phyloP scores from a whole-genome alignment of 2,888 invertebrate species.

The Hydrotaea cyrtoneurina region DNA sequence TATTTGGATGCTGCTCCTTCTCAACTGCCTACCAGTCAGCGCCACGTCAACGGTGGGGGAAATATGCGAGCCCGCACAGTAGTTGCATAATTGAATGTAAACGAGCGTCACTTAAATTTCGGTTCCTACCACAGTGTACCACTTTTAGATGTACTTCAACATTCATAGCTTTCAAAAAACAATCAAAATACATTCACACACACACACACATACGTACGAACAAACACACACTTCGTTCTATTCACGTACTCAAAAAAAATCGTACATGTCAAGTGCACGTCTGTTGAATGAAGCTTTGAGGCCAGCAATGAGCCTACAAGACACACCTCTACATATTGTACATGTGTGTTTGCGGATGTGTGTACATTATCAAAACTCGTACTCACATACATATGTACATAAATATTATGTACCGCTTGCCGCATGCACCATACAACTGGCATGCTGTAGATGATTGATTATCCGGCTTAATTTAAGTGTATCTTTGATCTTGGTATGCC shows the following conservation, averaged over 20 bases:
- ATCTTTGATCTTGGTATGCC: background rate
- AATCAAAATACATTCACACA: too few species aligned
- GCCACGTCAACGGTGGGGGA: too few species aligned
- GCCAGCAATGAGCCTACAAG: background rate
- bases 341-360: too few species aligned
- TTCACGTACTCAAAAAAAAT: background rate
- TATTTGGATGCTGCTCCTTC: too few species aligned
- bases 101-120: too few species aligned
- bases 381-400: background rate
- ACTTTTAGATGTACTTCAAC: too few species aligned
- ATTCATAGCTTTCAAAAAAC: too few species aligned
- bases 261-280: background rate
- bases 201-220: constrained; percentile 28
- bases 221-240: background rate
- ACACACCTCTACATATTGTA: background rate
- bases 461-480: background rate
- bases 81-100: too few species aligned
- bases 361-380: background rate
- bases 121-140: too few species aligned
- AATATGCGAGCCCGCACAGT: too few species aligned
- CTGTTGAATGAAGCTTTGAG: constrained; percentile 3
- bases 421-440: background rate
- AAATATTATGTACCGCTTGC: background rate
- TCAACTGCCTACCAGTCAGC: too few species aligned
- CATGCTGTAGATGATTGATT: constrained; percentile 11